A percentile compares a stretch with the other conserved stretches of the same genome.
phyloP scores from a whole-genome alignment of 2,888 invertebrate species.

The Polyploca ridens region DNA sequence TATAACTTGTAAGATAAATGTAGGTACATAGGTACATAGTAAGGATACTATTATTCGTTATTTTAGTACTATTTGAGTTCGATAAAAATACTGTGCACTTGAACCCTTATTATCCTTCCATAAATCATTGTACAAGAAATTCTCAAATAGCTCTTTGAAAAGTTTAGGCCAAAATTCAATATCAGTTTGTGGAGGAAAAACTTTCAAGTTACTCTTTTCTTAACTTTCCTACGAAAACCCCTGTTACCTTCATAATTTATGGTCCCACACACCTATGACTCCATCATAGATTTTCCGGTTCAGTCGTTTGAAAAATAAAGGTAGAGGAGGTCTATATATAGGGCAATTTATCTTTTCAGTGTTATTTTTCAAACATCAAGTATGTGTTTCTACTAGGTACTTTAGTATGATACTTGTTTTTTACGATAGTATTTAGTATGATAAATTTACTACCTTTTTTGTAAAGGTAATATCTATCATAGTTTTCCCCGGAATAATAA shows the following conservation, averaged over 20 bases:
- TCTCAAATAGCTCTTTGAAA: neutral
- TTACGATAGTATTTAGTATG: too few species aligned
- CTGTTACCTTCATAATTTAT: conserved; percentile 20
- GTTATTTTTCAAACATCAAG: neutral
- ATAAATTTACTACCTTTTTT: too few species aligned
- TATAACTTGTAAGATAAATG: neutral
- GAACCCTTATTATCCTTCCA: neutral
- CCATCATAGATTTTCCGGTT: conserved; percentile 29
- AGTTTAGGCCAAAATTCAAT: conserved; percentile 5
- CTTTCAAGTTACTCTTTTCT: conserved; percentile 14
- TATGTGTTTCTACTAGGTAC: neutral
- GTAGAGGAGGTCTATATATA: conserved; percentile 13
- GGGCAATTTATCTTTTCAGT: neutral
- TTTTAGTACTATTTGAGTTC: neutral
- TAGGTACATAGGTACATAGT: neutral
- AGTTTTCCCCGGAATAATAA: too few species aligned
- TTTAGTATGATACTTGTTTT: neutral
- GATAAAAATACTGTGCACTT: neutral
- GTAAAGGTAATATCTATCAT: too few species aligned
- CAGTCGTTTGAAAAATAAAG: conserved; percentile 28
- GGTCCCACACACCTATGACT: conserved; percentile 20
- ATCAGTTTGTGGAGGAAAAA: conserved; percentile 9
- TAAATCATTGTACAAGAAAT: neutral
- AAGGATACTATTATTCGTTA: neutral
- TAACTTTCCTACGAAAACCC: conserved; percentile 8